Base-by-base conservation (phyloP, 2,797 vertebrate species). In the Microctenopoma steveboyesi region DNA sequence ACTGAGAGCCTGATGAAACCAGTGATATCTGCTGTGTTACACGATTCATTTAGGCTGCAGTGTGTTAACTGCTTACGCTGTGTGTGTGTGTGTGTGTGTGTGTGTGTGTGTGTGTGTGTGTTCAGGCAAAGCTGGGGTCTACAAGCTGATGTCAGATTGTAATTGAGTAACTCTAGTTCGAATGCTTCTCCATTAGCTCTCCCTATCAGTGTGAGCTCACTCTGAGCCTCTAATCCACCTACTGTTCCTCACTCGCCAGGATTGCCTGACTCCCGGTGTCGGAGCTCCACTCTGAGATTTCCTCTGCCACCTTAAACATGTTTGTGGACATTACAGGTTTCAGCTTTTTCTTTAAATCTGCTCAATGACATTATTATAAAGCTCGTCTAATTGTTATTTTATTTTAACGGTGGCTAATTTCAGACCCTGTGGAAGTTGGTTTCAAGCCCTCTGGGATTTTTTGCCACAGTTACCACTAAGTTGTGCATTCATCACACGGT, bases 101-200 rank as follows among this genome's bases (percentile, higher is more conserved):
- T 43, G 63, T 61, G 61, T 78, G 78, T 53, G 55, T 65, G 53
- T 69, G 62, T 40, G 49, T 56, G 43, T 59, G 66, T 65, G 39
- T 43, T 59, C 58, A 53, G 74, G 64, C 67, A 82, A 83, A 77
- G 72, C 57, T 81, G 56, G 63, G 78, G 65, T 84, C 66, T 74
- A 73, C 66, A 66, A 72, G 76, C 82, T 84, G 78, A 81, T 88
- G 83, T 88, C 81, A 77, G 84, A 78, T 82, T 87, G 78, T 85
- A 89, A 90, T 87, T 89, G 90, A 88, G 85, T 86, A 71, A 85
- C 78, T 81, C 72, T 52, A 79, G 75, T 88, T 86, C 76, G 40
- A 87, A 89, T 87, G 80, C 78, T 71, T 89, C 83, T 86, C 82
- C 82, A 89, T 90, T 90, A 86, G 73, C 69, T 73, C 74, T 77